Percentiles rank a stretch among this genome's conserved stretches.
Conservation (phyloP, 1,140 invertebrate species). For the Drosophila micromelanica region DNA sequence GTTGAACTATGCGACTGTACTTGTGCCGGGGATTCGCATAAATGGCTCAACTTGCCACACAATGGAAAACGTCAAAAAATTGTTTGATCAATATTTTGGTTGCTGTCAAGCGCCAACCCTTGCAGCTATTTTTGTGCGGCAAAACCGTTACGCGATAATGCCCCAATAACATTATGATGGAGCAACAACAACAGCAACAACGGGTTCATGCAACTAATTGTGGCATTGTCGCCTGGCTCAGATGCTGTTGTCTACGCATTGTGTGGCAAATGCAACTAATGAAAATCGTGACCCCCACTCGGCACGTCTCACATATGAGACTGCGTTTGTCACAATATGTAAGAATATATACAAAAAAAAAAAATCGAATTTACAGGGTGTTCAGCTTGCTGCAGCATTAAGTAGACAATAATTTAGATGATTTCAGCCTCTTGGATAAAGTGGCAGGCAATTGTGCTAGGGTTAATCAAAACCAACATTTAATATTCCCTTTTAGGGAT, state of each 20-base stretch:
- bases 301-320: conserved; percentile 36
- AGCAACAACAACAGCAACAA: conserved; percentile 5
- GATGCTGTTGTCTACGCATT: conserved; percentile 34
- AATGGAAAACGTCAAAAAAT: conserved; percentile 22
- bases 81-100: conserved; percentile 70
- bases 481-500: no score
- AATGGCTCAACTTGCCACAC: not conserved
- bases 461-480: no score
- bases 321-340: conserved; percentile 11
- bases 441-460: no score
- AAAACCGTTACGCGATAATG: conserved; percentile 63
- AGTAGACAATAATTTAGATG: no score
- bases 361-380: no score
- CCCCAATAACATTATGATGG: conserved; percentile 49
- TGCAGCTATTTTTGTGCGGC: conserved; percentile 57
- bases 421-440: no score
- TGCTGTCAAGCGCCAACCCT: conserved; percentile 45
- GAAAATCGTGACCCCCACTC: conserved; percentile 81
- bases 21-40: conserved; percentile 33
- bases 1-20: conserved; percentile 62
- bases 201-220: conserved; percentile 74
- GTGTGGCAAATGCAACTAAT: conserved; percentile 71
- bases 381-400: no score
- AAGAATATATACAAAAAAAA: not conserved
- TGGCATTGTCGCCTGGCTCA: conserved; percentile 60